Percentiles rank a stretch among this genome's conserved stretches.
Evolutionary conservation across 2,113 vertebrate species (phyloP).

Genomic region (Equus quagga): DNA sequence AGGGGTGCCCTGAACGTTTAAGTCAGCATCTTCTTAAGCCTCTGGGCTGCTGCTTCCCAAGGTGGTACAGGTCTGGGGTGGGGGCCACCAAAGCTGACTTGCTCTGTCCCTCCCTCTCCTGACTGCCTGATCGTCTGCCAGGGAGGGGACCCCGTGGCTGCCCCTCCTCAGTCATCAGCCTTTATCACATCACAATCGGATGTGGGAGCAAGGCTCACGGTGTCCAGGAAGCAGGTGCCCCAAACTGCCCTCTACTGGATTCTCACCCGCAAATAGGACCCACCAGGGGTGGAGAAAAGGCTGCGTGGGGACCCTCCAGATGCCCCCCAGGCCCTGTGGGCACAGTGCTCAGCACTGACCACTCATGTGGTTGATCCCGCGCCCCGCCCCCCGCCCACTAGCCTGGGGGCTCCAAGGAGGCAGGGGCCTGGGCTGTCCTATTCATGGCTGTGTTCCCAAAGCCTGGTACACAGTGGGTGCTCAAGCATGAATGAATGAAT

Average conservation of each 20-base stretch:
- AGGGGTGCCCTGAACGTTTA: fast-evolving
- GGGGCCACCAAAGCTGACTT: not conserved
- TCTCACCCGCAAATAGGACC: not conserved
- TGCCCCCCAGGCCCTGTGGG: not conserved
- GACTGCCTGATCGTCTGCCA: not conserved
- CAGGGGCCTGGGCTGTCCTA: not conserved
- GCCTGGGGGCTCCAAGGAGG: not conserved
- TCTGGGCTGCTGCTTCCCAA: not conserved
- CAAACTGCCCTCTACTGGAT: not conserved
- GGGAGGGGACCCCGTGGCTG: no score
- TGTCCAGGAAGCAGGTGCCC: not conserved
- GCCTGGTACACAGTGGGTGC: not conserved
- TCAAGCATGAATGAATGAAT: not conserved
- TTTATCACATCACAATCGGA: constrained; percentile 50
- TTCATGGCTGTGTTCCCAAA: not conserved
- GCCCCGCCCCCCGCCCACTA: not conserved
- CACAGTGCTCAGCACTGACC: no score
- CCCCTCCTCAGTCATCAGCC: not conserved
- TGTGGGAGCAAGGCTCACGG: not conserved
- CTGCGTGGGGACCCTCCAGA: not conserved
- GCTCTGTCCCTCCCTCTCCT: not conserved
- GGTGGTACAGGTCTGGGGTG: not conserved
- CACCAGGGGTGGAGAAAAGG: not conserved
- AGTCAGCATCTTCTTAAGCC: constrained; percentile 4
- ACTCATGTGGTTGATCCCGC: not conserved